These are phyloP conservation scores for Samia ricini DNA, from an alignment of 1,140 invertebrate genomes.

Conservation along the genomic window DNA sequence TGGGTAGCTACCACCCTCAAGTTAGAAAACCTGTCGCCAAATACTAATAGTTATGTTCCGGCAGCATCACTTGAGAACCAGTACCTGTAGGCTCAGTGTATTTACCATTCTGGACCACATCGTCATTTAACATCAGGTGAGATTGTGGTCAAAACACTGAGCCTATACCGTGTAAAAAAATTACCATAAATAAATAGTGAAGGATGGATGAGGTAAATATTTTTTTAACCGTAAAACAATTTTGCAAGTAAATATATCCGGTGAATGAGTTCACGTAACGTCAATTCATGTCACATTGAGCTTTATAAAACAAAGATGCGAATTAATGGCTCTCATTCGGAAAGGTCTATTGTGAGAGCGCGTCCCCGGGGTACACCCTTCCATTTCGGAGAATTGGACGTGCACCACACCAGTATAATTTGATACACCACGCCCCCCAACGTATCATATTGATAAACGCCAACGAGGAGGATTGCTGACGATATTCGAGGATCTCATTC, in stretches of 20 bases:
- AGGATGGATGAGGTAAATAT: no score
- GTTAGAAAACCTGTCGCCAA: no score
- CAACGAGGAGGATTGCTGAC: slow-evolving; percentile 30
- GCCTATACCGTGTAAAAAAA: no score
- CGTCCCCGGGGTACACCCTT: slow-evolving; percentile 66
- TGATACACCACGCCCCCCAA: slow-evolving; percentile 38
- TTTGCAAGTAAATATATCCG: slow-evolving; percentile 49
- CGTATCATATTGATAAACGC: slow-evolving; percentile 46
- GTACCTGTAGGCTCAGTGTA: no score
- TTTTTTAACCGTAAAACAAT: slow-evolving; percentile 34
- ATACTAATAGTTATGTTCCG: no score
- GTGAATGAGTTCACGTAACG: slow-evolving; percentile 60
- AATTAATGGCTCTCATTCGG: slow-evolving; percentile 72
- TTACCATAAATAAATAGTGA: not conserved
- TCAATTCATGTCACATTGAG: slow-evolving; percentile 63
- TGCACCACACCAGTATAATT: slow-evolving; percentile 47
- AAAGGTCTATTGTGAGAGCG: slow-evolving; percentile 67
- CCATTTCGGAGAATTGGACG: slow-evolving; percentile 73
- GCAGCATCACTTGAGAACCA: no score
- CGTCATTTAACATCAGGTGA: no score
- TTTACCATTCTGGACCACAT: no score
- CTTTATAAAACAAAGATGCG: slow-evolving; percentile 74
- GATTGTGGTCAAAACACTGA: no score
- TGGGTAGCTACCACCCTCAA: no score
- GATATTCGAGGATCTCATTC: slow-evolving; percentile 39